Percentiles rank a stretch among this genome's conserved stretches.
Evolutionary conservation across 2,113 vertebrate genomes (phyloP).

Genomic region (Toxotes chatareus): DNA sequence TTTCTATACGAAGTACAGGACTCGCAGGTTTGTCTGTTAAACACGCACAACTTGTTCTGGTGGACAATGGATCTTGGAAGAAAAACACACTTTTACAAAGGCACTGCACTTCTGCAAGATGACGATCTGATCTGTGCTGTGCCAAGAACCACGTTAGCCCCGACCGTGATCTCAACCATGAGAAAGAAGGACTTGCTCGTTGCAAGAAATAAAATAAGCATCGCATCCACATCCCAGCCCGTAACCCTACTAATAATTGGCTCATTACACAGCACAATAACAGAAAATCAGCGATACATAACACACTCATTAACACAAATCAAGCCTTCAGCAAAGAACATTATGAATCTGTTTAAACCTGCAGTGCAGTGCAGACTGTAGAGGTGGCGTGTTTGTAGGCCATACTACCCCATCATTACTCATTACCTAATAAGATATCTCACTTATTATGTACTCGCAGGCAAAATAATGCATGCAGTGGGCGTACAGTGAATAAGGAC

Average conservation of each 20-base stretch:
- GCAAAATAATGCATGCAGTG: constrained; percentile 38
- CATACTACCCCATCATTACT: constrained; percentile 50
- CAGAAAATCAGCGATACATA: constrained; percentile 47
- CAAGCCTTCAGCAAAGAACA: constrained; percentile 58
- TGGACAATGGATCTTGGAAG: neutral
- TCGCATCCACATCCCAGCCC: constrained; percentile 1
- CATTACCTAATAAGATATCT: constrained; percentile 58
- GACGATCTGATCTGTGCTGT: neutral
- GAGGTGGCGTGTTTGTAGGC: constrained; percentile 37
- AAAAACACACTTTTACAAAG: too few relatives aligned
- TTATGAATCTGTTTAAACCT: constrained; percentile 62
- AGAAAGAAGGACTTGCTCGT: neutral
- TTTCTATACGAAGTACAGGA: too few relatives aligned
- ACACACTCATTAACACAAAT: constrained; percentile 62
- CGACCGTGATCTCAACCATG: neutral
- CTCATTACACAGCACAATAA: constrained; percentile 64
- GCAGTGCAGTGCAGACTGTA: constrained; percentile 22
- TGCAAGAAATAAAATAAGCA: constrained; percentile 13
- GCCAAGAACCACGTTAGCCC: neutral
- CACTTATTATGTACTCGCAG: constrained; percentile 58
- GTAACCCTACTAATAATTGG: constrained; percentile 33
- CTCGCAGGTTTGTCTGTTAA: neutral
- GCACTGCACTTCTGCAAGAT: too few relatives aligned
- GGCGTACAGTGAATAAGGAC: constrained; percentile 34
- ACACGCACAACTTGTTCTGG: neutral